A percentile compares a stretch with the other conserved stretches of the same genome.
phyloP scores from a whole-genome alignment of 64 coral and sea anemone species.

The Exaiptasia diaphana region DNA sequence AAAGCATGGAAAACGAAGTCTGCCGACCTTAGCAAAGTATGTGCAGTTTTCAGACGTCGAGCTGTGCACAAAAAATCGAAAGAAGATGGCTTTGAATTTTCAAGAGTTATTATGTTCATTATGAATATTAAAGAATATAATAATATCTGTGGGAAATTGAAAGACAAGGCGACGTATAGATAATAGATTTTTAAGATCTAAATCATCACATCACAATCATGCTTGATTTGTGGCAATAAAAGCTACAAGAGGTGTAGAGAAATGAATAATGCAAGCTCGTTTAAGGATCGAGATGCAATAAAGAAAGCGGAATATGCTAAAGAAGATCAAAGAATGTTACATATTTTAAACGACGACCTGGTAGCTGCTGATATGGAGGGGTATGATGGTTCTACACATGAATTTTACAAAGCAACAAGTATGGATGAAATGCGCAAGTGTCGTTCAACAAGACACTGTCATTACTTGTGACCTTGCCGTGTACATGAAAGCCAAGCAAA shows the following conservation, averaged over 20 bases:
- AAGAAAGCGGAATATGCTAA: conserved; percentile 37
- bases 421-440: not conserved
- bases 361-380: conserved; percentile 32
- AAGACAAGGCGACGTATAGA: too few relatives aligned
- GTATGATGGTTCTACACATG: conserved; percentile 27
- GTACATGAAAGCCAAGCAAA: not conserved
- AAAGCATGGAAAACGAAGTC: too few relatives aligned
- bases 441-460: not conserved
- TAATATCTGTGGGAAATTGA: too few relatives aligned
- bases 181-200: too few relatives aligned
- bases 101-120: too few relatives aligned
- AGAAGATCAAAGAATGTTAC: conserved; percentile 49
- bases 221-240: conserved; percentile 32
- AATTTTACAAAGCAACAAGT: not conserved
- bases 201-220: too few relatives aligned
- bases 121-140: too few relatives aligned
- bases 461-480: not conserved
- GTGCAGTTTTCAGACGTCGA: too few relatives aligned
- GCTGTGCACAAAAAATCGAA: too few relatives aligned
- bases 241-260: conserved; percentile 50
- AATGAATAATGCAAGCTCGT: conserved; percentile 35
- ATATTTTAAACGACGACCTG: conserved; percentile 57
- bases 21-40: too few relatives aligned
- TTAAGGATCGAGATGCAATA: conserved; percentile 29
- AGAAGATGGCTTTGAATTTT: too few relatives aligned